A percentile compares a stretch with the other conserved stretches of the same genome.
Conservation (phyloP, 1,140 invertebrate species). For the Asbolus verrucosus region DNA sequence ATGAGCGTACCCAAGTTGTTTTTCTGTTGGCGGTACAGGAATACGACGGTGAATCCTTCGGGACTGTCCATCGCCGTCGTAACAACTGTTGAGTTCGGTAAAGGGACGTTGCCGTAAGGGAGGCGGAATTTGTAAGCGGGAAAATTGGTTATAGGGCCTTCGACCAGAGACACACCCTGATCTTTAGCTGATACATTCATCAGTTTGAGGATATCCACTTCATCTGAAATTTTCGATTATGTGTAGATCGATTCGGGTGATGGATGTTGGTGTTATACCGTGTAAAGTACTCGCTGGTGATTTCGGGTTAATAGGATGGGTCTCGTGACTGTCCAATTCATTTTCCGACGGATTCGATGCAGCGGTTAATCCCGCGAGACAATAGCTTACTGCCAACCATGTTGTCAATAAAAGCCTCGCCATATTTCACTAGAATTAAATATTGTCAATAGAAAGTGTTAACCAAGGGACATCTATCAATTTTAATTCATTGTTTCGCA, state of each 20-base stretch:
- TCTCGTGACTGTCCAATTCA: slow-evolving; percentile 38
- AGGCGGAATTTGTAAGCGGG: slow-evolving; percentile 66
- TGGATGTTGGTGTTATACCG: not conserved
- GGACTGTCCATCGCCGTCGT: slow-evolving; percentile 57
- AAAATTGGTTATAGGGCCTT: slow-evolving; percentile 63
- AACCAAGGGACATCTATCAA: not conserved
- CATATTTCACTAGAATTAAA: slow-evolving; percentile 35
- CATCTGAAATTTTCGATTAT: slow-evolving; percentile 55
- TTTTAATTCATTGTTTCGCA: slow-evolving; percentile 3
- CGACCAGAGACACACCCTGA: slow-evolving; percentile 64
- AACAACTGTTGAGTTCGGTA: slow-evolving; percentile 60
- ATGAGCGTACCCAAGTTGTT: slow-evolving; percentile 66
- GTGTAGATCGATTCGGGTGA: not conserved
- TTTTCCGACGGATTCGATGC: slow-evolving; percentile 29
- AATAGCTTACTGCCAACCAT: slow-evolving; percentile 20
- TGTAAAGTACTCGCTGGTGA: slow-evolving; percentile 39
- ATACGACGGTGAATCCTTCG: slow-evolving; percentile 62
- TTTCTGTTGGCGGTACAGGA: slow-evolving; percentile 65
- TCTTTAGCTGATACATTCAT: slow-evolving; percentile 64
- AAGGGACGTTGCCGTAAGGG: slow-evolving; percentile 64
- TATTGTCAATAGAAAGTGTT: slow-evolving; percentile 1
- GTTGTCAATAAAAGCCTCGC: slow-evolving; percentile 21
- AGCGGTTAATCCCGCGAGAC: slow-evolving; percentile 26
- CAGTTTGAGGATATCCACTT: slow-evolving; percentile 65
- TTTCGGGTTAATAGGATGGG: slow-evolving; percentile 40